Evolutionary conservation across 2,888 invertebrate species (phyloP).

Genomic region (Melanchra persicariae): DNA sequence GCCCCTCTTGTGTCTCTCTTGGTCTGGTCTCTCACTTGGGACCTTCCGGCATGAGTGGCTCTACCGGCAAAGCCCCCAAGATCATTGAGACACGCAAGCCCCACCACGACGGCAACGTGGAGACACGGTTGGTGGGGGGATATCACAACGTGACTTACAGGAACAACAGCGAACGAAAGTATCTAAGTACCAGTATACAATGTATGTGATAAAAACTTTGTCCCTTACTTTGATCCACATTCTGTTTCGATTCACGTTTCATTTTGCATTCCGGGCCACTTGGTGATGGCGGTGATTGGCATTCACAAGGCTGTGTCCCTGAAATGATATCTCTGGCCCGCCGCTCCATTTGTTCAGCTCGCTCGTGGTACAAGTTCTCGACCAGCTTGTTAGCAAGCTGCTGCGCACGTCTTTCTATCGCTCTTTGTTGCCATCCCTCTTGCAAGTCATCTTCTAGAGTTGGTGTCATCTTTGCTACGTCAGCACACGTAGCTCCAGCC

Average conservation of each 20-base stretch:
- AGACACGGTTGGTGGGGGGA: no score
- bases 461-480: slow-evolving; percentile 67
- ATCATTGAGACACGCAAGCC: no score
- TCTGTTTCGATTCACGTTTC: not conserved
- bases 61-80: no score
- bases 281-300: slow-evolving; percentile 65
- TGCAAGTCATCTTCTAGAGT: slow-evolving; percentile 66
- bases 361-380: slow-evolving; percentile 79
- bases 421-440: slow-evolving; percentile 76
- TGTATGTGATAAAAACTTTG: not conserved
- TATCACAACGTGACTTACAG: not conserved
- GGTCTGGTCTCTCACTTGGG: no score
- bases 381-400: slow-evolving; percentile 80
- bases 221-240: not conserved
- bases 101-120: no score
- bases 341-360: slow-evolving; percentile 76
- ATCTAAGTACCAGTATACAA: not conserved
- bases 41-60: no score
- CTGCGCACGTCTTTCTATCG: slow-evolving; percentile 79
- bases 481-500: slow-evolving; percentile 82
- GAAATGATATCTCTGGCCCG: slow-evolving; percentile 74
- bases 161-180: not conserved
- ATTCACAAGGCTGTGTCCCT: slow-evolving; percentile 79
- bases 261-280: not conserved
- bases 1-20: no score